Conservation (phyloP, 2,888 invertebrate genomes). For the Drosophila dives region DNA sequence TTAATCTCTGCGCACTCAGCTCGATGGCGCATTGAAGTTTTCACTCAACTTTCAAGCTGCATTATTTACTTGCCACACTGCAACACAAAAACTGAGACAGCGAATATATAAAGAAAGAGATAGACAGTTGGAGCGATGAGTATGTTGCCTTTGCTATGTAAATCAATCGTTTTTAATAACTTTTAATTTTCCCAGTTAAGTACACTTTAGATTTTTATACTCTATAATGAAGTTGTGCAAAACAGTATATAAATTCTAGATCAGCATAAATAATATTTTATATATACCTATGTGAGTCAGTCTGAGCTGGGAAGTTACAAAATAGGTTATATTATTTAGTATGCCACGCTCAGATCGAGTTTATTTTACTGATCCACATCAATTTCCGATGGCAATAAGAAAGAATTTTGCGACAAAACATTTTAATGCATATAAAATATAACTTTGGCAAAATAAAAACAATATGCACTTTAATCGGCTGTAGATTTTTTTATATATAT, state of each 20-base stretch:
- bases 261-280: not conserved
- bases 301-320: too few species aligned
- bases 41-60: constrained; percentile 64
- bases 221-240: not conserved
- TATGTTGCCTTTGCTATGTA: constrained; percentile 12
- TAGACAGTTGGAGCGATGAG: not conserved
- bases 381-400: not conserved
- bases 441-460: not conserved
- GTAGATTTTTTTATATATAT: not conserved
- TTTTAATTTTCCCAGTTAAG: not conserved
- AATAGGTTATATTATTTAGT: too few species aligned
- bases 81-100: not conserved
- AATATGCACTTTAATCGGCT: not conserved
- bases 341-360: too few species aligned
- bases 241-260: not conserved
- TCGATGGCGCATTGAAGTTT: constrained; percentile 64
- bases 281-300: not conserved
- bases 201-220: constrained; percentile 2
- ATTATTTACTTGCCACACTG: constrained; percentile 17
- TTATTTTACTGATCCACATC: not conserved
- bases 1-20: constrained; percentile 70
- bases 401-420: not conserved
- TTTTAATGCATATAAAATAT: not conserved
- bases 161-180: constrained; percentile 32
- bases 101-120: not conserved